phyloP scores from a whole-genome alignment of 2,113 vertebrate genomes.

The Platycercus adscitus region DNA sequence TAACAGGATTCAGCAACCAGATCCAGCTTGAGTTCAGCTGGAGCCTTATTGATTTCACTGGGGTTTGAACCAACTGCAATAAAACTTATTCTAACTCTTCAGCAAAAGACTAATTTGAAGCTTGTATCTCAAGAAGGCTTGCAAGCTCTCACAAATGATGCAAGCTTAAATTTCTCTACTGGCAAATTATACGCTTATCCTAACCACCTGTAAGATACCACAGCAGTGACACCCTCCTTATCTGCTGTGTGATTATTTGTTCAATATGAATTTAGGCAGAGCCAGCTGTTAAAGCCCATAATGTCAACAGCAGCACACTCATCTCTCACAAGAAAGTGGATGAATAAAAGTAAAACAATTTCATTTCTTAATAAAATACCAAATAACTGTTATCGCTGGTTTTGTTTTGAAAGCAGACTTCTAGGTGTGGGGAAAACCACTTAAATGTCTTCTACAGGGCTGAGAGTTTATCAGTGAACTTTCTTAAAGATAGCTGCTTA shows the following conservation, averaged over 20 bases:
- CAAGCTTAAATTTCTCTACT: not conserved
- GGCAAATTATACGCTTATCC: not conserved
- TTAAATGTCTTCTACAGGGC: not conserved
- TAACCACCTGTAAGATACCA: not conserved
- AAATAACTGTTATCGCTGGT: not conserved
- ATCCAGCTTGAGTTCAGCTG: accelerated
- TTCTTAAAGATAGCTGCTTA: not conserved
- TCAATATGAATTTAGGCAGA: not conserved
- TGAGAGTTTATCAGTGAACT: not conserved
- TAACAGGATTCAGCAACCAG: not conserved
- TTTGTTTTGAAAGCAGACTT: not conserved
- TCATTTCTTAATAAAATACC: not conserved
- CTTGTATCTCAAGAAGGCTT: not conserved
- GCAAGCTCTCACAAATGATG: not conserved
- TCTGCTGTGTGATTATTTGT: not conserved
- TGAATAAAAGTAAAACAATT: not conserved
- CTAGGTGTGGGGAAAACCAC: accelerated
- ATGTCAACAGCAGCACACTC: not conserved
- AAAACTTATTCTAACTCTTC: not conserved
- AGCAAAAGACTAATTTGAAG: not conserved
- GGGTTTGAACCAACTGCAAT: not conserved
- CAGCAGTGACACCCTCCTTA: not conserved
- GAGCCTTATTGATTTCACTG: not conserved
- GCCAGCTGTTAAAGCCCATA: not conserved
- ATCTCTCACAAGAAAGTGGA: not conserved